Base-by-base conservation (phyloP, 2,797 vertebrate genomes). In the Telmatherina bonti region DNA sequence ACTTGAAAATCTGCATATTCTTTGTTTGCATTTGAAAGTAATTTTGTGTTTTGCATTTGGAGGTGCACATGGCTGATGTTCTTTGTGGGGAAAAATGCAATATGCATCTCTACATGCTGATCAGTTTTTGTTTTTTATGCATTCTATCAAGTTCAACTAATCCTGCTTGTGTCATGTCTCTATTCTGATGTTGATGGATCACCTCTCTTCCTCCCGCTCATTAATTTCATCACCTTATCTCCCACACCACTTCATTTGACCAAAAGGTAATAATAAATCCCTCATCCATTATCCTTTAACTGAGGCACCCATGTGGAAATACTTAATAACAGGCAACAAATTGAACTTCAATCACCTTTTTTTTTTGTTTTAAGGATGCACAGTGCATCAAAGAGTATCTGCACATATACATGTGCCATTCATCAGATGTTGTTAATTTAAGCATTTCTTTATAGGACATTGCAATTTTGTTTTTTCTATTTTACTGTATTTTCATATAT, bases 191-290 rank as follows among this genome's bases (percentile, higher is more conserved):
- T 94, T 98, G 97, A 99, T 96, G 95, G 96, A 99, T 99, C 96
- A 96, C 94, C 94, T 83, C 95, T 95, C 93, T 96, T 96, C 95
- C 95, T 95, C 95, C 94, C 93, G 95, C 96, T 98, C 97, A 98
- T 99, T 99, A 99, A 97, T 99, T 96, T 97, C 96, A 95, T 98
- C 97, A 98, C 96, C 96, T 98, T 99, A 99, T 99, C 97, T 96
- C 97, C 95, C 94, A 96, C 96, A 96, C 96, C 96, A 97, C 96
- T 97, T 98, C 96, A 98, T 98, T 97, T 96, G 96, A 95, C 94
- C 95, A 96, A 96, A 96, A 98, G 96, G 96, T 96, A 96, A 97
- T 98, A 97, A 98, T 98, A 98, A 97, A 97, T 96, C 95, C 95
- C 96, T 96, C 96, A 97, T 98, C 96, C 95, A 96, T 98, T 98